These are phyloP conservation scores for Heliconius sara DNA, from an alignment of 2,888 invertebrate genomes.

Conservation along the genomic window DNA sequence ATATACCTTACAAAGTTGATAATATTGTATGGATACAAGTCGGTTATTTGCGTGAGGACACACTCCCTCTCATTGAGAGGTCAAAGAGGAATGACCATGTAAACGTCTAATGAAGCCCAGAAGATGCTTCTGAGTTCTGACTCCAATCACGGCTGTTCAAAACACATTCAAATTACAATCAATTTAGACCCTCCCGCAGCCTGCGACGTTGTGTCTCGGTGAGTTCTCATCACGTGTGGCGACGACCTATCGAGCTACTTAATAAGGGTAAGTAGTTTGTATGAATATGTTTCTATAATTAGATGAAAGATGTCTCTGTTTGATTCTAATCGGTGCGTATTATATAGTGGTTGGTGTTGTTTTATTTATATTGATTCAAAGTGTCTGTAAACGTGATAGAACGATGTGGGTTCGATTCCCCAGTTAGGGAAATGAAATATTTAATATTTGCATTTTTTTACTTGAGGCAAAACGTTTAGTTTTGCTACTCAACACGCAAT, in stretches of 20 bases:
- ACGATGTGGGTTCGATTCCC: too few relatives aligned
- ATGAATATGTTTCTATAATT: conserved; percentile 44
- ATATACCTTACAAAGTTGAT: conserved; percentile 69
- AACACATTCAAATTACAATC: conserved; percentile 79
- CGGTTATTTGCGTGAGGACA: conserved; percentile 55
- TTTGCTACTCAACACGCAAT: too few relatives aligned
- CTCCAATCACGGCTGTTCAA: conserved; percentile 76
- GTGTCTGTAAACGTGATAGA: too few relatives aligned
- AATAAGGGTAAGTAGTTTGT: conserved; percentile 59
- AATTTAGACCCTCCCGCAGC: conserved; percentile 74
- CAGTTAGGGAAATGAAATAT: too few relatives aligned
- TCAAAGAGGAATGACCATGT: conserved; percentile 82
- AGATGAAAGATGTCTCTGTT: conserved; percentile 33
- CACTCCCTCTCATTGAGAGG: conserved; percentile 63
- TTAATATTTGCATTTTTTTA: too few relatives aligned
- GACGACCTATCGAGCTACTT: conserved; percentile 64
- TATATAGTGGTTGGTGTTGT: conserved; percentile 3
- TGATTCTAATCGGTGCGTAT: conserved; percentile 18
- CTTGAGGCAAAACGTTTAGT: too few relatives aligned
- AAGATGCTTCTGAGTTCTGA: conserved; percentile 70
- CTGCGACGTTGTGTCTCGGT: conserved; percentile 72
- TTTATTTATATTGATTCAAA: neutral
- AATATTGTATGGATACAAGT: conserved; percentile 59
- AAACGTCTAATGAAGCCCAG: conserved; percentile 72
- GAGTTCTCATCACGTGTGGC: conserved; percentile 73